These are phyloP conservation scores for Diaperis boleti DNA, from an alignment of 2,888 invertebrate species.

Conservation along the genomic window DNA sequence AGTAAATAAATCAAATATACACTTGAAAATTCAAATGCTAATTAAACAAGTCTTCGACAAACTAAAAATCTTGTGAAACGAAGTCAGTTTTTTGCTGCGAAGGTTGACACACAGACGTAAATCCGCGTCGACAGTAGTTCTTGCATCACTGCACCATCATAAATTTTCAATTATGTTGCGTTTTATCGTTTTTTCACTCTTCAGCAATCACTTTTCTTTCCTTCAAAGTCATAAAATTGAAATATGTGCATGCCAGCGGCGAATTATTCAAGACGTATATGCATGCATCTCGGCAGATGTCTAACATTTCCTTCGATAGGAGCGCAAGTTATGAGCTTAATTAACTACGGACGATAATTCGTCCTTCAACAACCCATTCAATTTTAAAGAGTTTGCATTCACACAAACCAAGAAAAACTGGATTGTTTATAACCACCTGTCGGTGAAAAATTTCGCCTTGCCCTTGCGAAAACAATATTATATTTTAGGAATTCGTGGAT, in stretches of 20 bases:
- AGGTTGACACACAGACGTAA: conserved; percentile 16
- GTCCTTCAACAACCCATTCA: conserved; percentile 25
- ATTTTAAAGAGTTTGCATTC: conserved; percentile 5
- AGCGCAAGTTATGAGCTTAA: conserved; percentile 12
- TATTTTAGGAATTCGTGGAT: not conserved
- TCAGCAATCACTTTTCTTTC: not conserved
- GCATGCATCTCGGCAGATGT: conserved; percentile 11
- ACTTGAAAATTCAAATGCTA: too few relatives aligned
- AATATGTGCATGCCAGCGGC: conserved; percentile 9
- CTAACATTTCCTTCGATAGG: conserved; percentile 19
- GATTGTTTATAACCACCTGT: not conserved
- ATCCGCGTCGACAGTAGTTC: not conserved
- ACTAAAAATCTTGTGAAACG: conserved; percentile 34
- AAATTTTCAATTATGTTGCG: conserved; percentile 9
- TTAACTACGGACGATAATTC: conserved; percentile 23
- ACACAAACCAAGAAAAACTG: not conserved
- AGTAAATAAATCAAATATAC: conserved; percentile 17
- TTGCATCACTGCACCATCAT: conserved; percentile 12
- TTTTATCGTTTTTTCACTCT: not conserved
- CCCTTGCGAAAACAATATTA: conserved; percentile 4
- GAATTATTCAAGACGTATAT: conserved; percentile 1
- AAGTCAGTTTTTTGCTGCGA: conserved; percentile 8
- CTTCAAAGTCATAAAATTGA: not conserved
- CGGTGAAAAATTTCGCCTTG: conserved; percentile 21
- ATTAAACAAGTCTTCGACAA: conserved; percentile 7